Evolutionary conservation across 2,797 vertebrate species (phyloP).

Genomic region (Eleutherodactylus coqui): DNA sequence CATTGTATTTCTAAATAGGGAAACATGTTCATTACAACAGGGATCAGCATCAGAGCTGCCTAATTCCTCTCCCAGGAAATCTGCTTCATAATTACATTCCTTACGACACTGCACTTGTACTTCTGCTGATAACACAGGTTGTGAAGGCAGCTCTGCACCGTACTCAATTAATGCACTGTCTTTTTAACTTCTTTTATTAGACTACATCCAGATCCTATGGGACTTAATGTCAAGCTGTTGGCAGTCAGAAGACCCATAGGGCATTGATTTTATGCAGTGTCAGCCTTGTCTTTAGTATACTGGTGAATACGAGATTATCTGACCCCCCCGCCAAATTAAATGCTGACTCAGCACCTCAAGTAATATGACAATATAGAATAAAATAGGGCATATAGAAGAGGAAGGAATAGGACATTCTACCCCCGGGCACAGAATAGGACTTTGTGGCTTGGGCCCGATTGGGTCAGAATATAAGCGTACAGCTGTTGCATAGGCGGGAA

Average conservation of each 20-base stretch:
- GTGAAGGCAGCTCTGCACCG: slow-evolving; percentile 76
- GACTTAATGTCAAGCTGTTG: slow-evolving; percentile 69
- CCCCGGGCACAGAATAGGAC: neutral
- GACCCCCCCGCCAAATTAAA: slow-evolving; percentile 69
- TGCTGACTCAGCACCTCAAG: slow-evolving; percentile 67
- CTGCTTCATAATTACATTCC: slow-evolving; percentile 80
- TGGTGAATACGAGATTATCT: slow-evolving; percentile 60
- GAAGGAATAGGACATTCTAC: neutral
- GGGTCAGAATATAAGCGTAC: slow-evolving; percentile 14
- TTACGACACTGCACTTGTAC: slow-evolving; percentile 75
- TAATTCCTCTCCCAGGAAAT: slow-evolving; percentile 86
- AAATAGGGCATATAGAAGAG: slow-evolving; percentile 8
- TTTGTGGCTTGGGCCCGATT: neutral
- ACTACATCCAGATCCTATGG: slow-evolving; percentile 70
- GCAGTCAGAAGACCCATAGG: slow-evolving; percentile 70
- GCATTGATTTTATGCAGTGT: slow-evolving; percentile 68
- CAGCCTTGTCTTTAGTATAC: slow-evolving; percentile 68
- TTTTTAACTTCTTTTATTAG: slow-evolving; percentile 82
- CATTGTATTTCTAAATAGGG: slow-evolving; percentile 80
- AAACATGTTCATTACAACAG: slow-evolving; percentile 78
- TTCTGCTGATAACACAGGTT: slow-evolving; percentile 85
- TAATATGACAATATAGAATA: neutral
- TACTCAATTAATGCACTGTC: slow-evolving; percentile 78
- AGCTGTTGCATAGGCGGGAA: slow-evolving; percentile 28
- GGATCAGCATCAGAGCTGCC: slow-evolving; percentile 76